Conservation (phyloP, 2,797 vertebrate species). For the Limosa lapponica region DNA sequence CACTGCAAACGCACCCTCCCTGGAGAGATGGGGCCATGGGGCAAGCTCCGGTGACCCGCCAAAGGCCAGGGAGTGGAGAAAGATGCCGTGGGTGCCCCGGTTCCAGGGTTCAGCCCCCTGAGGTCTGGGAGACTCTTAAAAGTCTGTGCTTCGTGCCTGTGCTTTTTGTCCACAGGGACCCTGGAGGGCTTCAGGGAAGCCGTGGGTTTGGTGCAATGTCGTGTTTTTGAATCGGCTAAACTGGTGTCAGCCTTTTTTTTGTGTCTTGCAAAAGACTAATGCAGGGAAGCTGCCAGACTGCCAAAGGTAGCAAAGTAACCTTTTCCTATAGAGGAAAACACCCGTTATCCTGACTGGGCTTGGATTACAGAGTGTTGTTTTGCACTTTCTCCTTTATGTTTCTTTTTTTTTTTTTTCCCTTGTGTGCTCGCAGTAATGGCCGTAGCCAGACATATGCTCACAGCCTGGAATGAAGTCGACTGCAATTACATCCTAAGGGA, state of each 20-base stretch:
- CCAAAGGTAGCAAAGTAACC: not conserved
- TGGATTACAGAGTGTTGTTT: not conserved
- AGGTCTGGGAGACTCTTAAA: not conserved
- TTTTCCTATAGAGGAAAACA: not conserved
- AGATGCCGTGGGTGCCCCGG: not conserved
- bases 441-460: not conserved
- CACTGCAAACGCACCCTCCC: not conserved
- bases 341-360: not conserved
- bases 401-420: not conserved
- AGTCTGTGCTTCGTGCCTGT: not conserved
- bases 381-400: slow-evolving; percentile 11
- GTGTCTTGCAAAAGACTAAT: not conserved
- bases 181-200: not conserved
- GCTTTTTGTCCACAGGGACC: not conserved
- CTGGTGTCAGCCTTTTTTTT: not conserved
- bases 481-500: slow-evolving; percentile 17
- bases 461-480: not conserved
- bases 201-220: not conserved
- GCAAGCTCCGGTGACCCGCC: not conserved
- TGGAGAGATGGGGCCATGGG: not conserved
- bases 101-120: not conserved
- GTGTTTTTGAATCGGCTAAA: not conserved
- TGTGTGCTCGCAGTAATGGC: not conserved
- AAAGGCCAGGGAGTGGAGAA: not conserved
- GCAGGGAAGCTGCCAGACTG: not conserved